Percentiles rank a stretch among this genome's conserved stretches.
Conservation (phyloP, 2,888 invertebrate species). For the Apodemia hepburni region DNA sequence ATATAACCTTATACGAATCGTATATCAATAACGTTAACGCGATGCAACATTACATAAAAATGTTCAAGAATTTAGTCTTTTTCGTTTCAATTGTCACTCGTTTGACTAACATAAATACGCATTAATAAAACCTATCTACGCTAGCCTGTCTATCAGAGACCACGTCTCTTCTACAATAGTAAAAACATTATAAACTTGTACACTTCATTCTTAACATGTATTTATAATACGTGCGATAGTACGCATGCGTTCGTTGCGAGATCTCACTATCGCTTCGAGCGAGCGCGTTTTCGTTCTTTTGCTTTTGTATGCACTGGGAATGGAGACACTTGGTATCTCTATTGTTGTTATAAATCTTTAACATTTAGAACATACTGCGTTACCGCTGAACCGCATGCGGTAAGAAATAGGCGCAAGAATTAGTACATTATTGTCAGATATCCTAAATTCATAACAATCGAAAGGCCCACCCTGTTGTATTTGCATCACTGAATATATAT, state of each 20-base stretch:
- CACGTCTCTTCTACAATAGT: slow-evolving; percentile 68
- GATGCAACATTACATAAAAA: slow-evolving; percentile 75
- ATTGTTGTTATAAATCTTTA: slow-evolving; percentile 11
- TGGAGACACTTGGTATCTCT: slow-evolving; percentile 18
- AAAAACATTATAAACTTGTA: slow-evolving; percentile 65
- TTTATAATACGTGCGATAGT: slow-evolving; percentile 32
- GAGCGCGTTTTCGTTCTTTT: slow-evolving; percentile 21
- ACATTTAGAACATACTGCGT: slow-evolving; percentile 23
- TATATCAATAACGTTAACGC: slow-evolving; percentile 69
- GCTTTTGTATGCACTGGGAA: slow-evolving; percentile 27
- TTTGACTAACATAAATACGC: slow-evolving; percentile 67
- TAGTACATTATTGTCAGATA: slow-evolving; percentile 74
- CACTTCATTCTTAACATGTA: slow-evolving; percentile 41
- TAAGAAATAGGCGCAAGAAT: slow-evolving; percentile 37
- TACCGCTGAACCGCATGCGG: slow-evolving; percentile 24
- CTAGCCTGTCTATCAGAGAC: slow-evolving; percentile 76
- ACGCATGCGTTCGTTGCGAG: slow-evolving; percentile 25
- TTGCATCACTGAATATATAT: slow-evolving; percentile 47
- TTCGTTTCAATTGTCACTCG: slow-evolving; percentile 76
- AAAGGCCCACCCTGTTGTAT: slow-evolving; percentile 55
- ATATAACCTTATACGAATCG: slow-evolving; percentile 57
- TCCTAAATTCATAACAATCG: slow-evolving; percentile 60
- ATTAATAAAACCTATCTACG: slow-evolving; percentile 72
- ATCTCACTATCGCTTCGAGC: slow-evolving; percentile 25
- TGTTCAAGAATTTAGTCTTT: slow-evolving; percentile 76